phyloP scores from a whole-genome alignment of 2,113 vertebrate genomes.

The Boulengeromyrus knoepffleri region DNA sequence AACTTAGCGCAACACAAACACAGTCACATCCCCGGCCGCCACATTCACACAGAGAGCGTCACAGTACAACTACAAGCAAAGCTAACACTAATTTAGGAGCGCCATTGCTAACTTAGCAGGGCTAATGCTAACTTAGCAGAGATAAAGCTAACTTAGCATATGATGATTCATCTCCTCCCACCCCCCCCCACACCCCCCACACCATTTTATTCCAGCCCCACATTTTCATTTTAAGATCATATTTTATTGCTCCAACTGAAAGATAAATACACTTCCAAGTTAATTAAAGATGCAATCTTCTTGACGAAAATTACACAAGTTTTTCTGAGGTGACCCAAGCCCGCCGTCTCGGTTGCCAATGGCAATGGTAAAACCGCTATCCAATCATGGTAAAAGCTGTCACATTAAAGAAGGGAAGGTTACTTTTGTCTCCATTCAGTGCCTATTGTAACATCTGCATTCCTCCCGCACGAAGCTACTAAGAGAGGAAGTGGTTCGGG shows the following conservation, averaged over 20 bases:
- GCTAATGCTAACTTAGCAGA: background rate
- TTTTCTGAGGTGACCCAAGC: background rate
- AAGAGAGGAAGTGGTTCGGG: background rate
- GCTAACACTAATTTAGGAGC: background rate
- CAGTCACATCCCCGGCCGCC: constrained; percentile 14
- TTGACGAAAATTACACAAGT: constrained; percentile 15
- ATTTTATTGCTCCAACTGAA: constrained; percentile 2
- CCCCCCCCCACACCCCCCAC: background rate
- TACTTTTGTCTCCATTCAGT: background rate
- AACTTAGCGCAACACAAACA: constrained; percentile 26
- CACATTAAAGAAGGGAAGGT: background rate
- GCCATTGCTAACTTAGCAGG: background rate
- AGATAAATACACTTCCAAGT: constrained; percentile 16
- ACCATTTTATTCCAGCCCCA: background rate
- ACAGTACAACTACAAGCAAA: background rate
- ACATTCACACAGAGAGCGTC: background rate
- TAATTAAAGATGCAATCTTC: constrained; percentile 28
- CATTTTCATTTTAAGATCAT: constrained; percentile 1
- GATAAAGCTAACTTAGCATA: background rate
- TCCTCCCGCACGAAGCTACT: background rate
- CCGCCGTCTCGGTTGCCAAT: constrained; percentile 11
- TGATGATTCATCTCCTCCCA: background rate
- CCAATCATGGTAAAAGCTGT: background rate
- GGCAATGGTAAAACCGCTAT: constrained; percentile 5
- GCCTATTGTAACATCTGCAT: background rate